Conservation (phyloP, 2,888 invertebrate species). For the Cheilosia grossa region DNA sequence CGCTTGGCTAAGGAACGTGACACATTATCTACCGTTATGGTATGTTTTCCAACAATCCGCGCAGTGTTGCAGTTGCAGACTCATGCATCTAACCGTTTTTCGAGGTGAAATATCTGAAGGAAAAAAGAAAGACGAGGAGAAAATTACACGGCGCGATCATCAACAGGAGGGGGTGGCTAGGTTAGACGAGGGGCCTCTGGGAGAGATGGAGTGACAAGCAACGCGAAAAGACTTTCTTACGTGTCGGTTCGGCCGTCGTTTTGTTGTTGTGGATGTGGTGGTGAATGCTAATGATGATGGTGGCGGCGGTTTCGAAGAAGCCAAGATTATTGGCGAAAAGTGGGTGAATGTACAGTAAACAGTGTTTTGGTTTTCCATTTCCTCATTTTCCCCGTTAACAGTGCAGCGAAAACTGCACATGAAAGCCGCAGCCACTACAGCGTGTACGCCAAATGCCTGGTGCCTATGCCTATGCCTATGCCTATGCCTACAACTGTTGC, state of each 20-base stretch:
- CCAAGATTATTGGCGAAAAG: constrained; percentile 77
- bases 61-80: constrained; percentile 60
- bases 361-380: constrained; percentile 80
- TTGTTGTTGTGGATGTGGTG: background rate
- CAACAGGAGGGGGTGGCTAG: constrained; percentile 37
- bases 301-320: constrained; percentile 5
- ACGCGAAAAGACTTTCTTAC: constrained; percentile 72
- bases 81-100: constrained; percentile 70
- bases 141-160: constrained; percentile 48
- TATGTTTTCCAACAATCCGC: constrained; percentile 56
- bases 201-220: constrained; percentile 65
- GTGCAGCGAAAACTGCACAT: constrained; percentile 64
- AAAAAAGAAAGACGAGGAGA: constrained; percentile 46
- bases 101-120: constrained; percentile 56
- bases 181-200: constrained; percentile 4
- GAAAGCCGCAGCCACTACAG: constrained; percentile 32
- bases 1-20: constrained; percentile 37
- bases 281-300: too few relatives aligned
- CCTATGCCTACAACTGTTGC: background rate
- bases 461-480: background rate
- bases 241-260: constrained; percentile 41
- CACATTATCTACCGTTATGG: constrained; percentile 72
- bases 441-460: background rate
- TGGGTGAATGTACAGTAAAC: constrained; percentile 83
- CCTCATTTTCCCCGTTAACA: constrained; percentile 79